phyloP scores from a whole-genome alignment of 2,888 invertebrate species.

The Lepidocyrtinus sp. region DNA sequence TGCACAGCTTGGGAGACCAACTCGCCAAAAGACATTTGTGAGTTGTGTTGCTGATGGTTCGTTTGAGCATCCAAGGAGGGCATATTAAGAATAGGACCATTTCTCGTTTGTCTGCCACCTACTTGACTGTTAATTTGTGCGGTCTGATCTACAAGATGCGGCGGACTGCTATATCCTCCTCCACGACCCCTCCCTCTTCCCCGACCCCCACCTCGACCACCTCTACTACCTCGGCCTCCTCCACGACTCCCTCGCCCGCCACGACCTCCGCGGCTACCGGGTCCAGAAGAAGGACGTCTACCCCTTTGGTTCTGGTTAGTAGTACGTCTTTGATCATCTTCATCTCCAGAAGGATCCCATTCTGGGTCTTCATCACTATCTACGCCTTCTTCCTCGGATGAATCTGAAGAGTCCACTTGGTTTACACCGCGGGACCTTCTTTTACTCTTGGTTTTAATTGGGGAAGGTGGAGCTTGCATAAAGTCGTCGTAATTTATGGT shows the following conservation, averaged over 20 bases:
- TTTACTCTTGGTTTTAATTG: constrained; percentile 30
- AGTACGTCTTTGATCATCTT: background rate
- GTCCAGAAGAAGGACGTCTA: constrained; percentile 16
- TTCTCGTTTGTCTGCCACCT: constrained; percentile 42
- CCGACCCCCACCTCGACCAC: constrained; percentile 36
- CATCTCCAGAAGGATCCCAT: constrained; percentile 31
- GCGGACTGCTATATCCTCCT: constrained; percentile 24
- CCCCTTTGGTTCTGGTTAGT: background rate
- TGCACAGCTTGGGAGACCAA: constrained; percentile 50
- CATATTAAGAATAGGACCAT: constrained; percentile 22
- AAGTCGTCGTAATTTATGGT: constrained; percentile 26
- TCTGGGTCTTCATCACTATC: constrained; percentile 52
- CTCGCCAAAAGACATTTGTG: constrained; percentile 43
- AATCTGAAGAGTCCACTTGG: constrained; percentile 15
- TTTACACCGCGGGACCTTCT: constrained; percentile 20
- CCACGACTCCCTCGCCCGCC: constrained; percentile 15
- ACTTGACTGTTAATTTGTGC: background rate
- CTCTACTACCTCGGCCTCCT: constrained; percentile 30
- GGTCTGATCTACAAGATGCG: constrained; percentile 33
- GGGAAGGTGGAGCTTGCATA: constrained; percentile 50
- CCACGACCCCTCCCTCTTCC: constrained; percentile 25
- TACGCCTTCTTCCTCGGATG: constrained; percentile 28
- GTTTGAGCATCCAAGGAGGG: constrained; percentile 42
- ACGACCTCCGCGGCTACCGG: constrained; percentile 1
- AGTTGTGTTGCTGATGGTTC: background rate